Percentiles rank a stretch among this genome's conserved stretches.
Conservation (phyloP, 2,888 invertebrate genomes). For the Halictus quadricinctus region DNA sequence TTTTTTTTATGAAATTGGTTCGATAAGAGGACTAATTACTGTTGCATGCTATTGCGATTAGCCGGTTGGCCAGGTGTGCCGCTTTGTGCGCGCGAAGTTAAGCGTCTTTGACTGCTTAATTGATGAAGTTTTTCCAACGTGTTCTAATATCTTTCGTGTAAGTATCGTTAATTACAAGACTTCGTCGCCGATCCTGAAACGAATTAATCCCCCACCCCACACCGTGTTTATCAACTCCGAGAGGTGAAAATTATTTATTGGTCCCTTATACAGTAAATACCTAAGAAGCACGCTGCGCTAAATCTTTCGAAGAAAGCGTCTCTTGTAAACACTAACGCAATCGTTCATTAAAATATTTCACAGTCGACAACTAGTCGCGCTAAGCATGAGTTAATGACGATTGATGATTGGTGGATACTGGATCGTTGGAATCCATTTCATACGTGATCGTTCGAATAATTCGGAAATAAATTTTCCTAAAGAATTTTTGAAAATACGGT, state of each 20-base stretch:
- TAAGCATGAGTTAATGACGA: background rate
- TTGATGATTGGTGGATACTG: background rate
- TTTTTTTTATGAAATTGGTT: slow-evolving; percentile 49
- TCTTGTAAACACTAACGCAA: background rate
- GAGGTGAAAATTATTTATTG: background rate
- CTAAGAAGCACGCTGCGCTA: background rate
- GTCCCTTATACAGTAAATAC: background rate
- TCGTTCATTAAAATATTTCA: background rate
- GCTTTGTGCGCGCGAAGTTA: background rate
- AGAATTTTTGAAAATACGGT: no score
- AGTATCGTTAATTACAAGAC: slow-evolving; percentile 13
- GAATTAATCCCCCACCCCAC: slow-evolving; percentile 4
- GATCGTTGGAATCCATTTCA: background rate
- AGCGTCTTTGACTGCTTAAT: slow-evolving; percentile 33
- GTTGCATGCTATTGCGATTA: slow-evolving; percentile 33
- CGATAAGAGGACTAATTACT: slow-evolving; percentile 37
- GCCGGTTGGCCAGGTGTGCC: background rate
- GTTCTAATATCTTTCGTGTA: slow-evolving; percentile 11
- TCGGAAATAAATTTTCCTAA: background rate
- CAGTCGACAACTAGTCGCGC: background rate
- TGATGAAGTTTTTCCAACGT: slow-evolving; percentile 29
- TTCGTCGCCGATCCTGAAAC: background rate
- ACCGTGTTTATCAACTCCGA: background rate
- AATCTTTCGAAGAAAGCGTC: background rate
- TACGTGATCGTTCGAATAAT: background rate